These are phyloP conservation scores for Brachypteracias leptosomus DNA, from an alignment of 2,113 vertebrate genomes.

Conservation along the genomic window DNA sequence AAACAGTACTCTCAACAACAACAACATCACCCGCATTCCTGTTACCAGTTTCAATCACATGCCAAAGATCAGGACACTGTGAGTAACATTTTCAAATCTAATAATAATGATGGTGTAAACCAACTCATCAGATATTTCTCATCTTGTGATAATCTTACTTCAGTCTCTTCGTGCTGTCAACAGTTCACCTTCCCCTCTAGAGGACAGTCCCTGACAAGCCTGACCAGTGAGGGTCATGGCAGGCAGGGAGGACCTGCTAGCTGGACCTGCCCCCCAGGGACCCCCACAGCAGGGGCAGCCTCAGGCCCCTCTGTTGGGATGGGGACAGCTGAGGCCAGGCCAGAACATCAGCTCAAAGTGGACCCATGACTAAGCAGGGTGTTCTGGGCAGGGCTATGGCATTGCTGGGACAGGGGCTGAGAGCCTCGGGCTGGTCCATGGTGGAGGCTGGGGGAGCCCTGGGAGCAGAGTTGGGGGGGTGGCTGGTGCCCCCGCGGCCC, in stretches of 20 bases:
- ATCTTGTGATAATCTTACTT: neutral
- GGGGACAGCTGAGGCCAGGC: neutral
- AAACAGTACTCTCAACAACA: conserved; percentile 96
- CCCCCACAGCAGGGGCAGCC: rapidly evolving
- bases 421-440: no score
- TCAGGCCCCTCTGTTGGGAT: neutral
- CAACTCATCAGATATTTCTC: neutral
- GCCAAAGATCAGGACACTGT: conserved; percentile 98
- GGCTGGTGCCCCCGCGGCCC: neutral
- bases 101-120: neutral
- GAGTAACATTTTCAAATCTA: conserved; percentile 73
- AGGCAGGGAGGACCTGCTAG: neutral
- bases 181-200: neutral
- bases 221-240: neutral
- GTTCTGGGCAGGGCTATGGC: neutral
- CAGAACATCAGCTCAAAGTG: rapidly evolving
- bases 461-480: neutral
- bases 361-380: neutral
- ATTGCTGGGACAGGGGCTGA: neutral
- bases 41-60: conserved; percentile 99
- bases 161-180: neutral
- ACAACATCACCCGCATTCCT: conserved; percentile 98
- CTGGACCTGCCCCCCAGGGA: neutral
- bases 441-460: neutral
- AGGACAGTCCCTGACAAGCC: no score